Percentiles rank a stretch among this genome's conserved stretches.
These are phyloP conservation scores for Mycalesis mineus DNA, from an alignment of 2,888 invertebrate species.

Conservation along the genomic window DNA sequence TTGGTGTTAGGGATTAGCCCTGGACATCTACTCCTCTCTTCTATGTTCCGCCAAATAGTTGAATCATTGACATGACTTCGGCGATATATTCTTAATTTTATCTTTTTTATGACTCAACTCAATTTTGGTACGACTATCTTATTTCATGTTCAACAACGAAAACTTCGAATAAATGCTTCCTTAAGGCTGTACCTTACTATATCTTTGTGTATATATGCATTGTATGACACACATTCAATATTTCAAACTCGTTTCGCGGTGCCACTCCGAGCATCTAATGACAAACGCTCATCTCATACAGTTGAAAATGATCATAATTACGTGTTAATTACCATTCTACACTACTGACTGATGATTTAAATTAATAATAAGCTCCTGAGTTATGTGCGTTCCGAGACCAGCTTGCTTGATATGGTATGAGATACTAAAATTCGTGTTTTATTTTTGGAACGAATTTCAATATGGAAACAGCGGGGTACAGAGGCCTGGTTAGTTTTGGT, in stretches of 20 bases:
- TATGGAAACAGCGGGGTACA: not conserved
- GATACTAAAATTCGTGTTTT: not conserved
- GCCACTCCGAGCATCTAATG: constrained; percentile 32
- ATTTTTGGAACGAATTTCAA: not conserved
- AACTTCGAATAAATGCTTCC: no score
- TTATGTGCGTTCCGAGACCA: not conserved
- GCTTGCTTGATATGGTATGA: not conserved
- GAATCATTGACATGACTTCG: no score
- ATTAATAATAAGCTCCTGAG: constrained; percentile 28
- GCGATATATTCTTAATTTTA: no score
- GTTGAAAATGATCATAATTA: constrained; percentile 49
- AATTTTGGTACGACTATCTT: no score
- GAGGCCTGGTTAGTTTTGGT: not conserved
- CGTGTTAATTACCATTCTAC: constrained; percentile 49
- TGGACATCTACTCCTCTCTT: no score
- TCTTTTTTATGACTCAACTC: no score
- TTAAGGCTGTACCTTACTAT: no score
- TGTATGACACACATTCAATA: constrained; percentile 6
- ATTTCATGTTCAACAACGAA: no score
- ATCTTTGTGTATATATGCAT: no score
- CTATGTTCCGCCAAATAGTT: no score
- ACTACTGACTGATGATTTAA: constrained; percentile 35
- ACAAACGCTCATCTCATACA: constrained; percentile 46
- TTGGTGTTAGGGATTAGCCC: no score
- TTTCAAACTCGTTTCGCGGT: constrained; percentile 5